A percentile compares a stretch with the other conserved stretches of the same genome.
phyloP scores from a whole-genome alignment of 2,113 vertebrate genomes.

The Solea solea region DNA sequence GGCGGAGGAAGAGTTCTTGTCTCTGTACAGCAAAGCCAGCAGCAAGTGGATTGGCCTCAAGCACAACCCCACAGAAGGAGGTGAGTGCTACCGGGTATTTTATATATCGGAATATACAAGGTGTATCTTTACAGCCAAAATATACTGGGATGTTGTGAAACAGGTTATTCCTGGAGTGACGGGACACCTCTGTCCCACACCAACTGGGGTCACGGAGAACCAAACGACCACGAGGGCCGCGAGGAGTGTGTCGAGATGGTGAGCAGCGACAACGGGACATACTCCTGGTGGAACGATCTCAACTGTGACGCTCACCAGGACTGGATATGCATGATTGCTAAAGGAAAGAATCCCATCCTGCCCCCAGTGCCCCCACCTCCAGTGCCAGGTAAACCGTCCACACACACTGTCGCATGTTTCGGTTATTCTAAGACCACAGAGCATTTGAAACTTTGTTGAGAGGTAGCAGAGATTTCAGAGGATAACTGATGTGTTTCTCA shows the following conservation, averaged over 20 bases:
- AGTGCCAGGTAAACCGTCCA: slow-evolving; percentile 65
- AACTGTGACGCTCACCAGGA: slow-evolving; percentile 83
- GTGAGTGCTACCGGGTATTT: slow-evolving; percentile 45
- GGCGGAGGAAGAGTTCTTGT: slow-evolving; percentile 76
- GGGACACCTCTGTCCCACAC: slow-evolving; percentile 76
- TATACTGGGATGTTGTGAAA: not conserved
- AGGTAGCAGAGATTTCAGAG: too few relatives aligned
- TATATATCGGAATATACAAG: not conserved
- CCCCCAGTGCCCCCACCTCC: slow-evolving; percentile 75
- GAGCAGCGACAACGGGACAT: slow-evolving; percentile 72
- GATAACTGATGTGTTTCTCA: too few relatives aligned
- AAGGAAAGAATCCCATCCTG: slow-evolving; percentile 71
- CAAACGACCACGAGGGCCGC: slow-evolving; percentile 78
- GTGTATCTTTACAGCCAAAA: too few relatives aligned
- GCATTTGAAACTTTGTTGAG: too few relatives aligned
- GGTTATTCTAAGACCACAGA: not conserved
- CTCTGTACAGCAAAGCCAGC: slow-evolving; percentile 71
- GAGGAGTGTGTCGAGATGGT: slow-evolving; percentile 84
- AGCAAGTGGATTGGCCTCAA: slow-evolving; percentile 83
- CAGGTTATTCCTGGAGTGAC: slow-evolving; percentile 82
- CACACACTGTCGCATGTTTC: not conserved
- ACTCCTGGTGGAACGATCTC: slow-evolving; percentile 82
- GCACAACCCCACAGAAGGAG: slow-evolving; percentile 75
- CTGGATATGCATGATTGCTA: slow-evolving; percentile 82
- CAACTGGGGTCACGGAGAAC: slow-evolving; percentile 81